Base-by-base conservation (phyloP, 92 coral and sea anemone genomes). In the Ricordea florida region DNA sequence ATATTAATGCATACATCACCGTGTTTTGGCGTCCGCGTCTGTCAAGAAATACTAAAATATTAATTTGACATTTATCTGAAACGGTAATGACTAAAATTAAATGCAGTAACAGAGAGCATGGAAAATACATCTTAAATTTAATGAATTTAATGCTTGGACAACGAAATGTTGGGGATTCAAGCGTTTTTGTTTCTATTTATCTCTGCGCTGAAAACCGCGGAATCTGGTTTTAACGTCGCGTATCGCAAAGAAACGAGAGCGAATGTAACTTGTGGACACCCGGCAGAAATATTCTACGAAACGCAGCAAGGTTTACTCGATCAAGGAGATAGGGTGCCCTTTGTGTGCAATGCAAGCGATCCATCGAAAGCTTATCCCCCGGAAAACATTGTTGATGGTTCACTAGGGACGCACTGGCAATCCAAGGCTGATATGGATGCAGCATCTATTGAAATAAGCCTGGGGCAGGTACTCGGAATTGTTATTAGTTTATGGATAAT, bases 321-420 rank as follows among this genome's bases (percentile, higher is more conserved):
- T 40, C 69, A 79, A 15, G 48, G 14, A 20, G 29, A 53, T 21
- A 72, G 98, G 24, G 64, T 22, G 3, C 71, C 79, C 4, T 61
- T 36, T 29, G 50, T 46, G 6, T 93, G 98, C 69, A 73, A 93
- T 84, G 96, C 98, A 0, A 82, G 69, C 44, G 87, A 90, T 42
- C 85, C 91, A 16, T 23, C 68, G 10, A 28, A 50, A 15, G 84
- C 96, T 0, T 94, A 90, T 13, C 96, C 96, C 0, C 93, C 96
- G 6, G 57, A 24, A 35, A 45, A 75, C 37, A 59, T 93, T 77
- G 87, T 84, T 13, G 98, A 93, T 59, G 91, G 90, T 9, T 73
- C 80, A 22, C 34, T 84, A 20, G 85, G 49, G 23, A 83, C 98
- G 1, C 88, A 72, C 73, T 93, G 98, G 98, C 98, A 93, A 67